These are phyloP conservation scores for Pollenia labialis DNA, from an alignment of 2,888 invertebrate genomes.

Conservation along the genomic window DNA sequence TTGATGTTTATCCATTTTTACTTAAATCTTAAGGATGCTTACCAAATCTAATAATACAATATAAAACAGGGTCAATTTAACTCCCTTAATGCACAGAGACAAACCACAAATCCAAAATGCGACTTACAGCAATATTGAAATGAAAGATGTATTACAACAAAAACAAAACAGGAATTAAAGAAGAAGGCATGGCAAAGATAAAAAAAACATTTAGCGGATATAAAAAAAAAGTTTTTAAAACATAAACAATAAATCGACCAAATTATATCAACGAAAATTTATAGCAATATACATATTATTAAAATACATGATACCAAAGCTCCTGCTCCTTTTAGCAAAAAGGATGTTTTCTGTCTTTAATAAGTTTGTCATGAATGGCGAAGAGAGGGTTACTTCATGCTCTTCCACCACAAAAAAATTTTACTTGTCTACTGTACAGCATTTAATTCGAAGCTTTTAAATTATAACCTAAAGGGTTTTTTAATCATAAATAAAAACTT, in stretches of 20 bases:
- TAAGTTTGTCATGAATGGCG: background rate
- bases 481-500: conserved; percentile 49
- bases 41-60: conserved; percentile 18
- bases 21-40: conserved; percentile 52
- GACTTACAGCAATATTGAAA: background rate
- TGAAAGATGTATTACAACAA: background rate
- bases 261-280: conserved; percentile 64
- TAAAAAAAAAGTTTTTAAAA: conserved; percentile 68
- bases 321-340: background rate
- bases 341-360: background rate
- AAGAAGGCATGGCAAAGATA: background rate
- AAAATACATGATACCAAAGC: conserved; percentile 33
- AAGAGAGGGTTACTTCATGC: background rate
- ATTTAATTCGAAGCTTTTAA: conserved; percentile 65
- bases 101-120: conserved; percentile 19
- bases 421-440: conserved; percentile 17
- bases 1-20: conserved; percentile 29
- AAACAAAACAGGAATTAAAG: background rate
- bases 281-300: conserved; percentile 47
- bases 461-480: conserved; percentile 70
- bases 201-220: conserved; percentile 44
- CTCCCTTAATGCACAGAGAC: conserved; percentile 2
- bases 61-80: conserved; percentile 8
- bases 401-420: conserved; percentile 21
- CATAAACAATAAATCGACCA: conserved; percentile 68